phyloP scores from a whole-genome alignment of 1,140 invertebrate genomes.

The Monochamus saltuarius region DNA sequence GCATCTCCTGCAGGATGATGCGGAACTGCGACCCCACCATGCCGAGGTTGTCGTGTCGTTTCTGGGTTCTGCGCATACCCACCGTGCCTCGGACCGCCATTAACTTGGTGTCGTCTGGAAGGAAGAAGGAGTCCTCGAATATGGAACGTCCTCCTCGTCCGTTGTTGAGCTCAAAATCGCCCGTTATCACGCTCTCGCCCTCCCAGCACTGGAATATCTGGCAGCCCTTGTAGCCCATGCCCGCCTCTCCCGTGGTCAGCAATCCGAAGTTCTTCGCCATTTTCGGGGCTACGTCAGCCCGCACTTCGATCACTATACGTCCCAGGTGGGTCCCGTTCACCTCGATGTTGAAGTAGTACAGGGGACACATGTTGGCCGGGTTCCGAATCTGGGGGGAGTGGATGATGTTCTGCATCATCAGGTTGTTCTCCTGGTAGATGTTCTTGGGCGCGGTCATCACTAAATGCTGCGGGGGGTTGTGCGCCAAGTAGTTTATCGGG shows the following conservation, averaged over 20 bases:
- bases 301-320: slow-evolving; percentile 79
- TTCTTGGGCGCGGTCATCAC: slow-evolving; percentile 49
- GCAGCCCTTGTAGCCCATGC: slow-evolving; percentile 77
- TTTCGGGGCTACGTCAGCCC: slow-evolving; percentile 81
- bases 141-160: slow-evolving; percentile 77
- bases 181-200: slow-evolving; percentile 76
- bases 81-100: slow-evolving; percentile 74
- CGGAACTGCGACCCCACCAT: slow-evolving; percentile 84
- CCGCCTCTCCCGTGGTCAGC: slow-evolving; percentile 76
- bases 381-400: slow-evolving; percentile 55
- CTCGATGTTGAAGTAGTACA: slow-evolving; percentile 77
- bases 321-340: slow-evolving; percentile 70
- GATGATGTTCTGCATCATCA: slow-evolving; percentile 47
- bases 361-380: slow-evolving; percentile 61
- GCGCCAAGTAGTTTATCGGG: slow-evolving; percentile 54
- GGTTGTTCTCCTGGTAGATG: slow-evolving; percentile 44
- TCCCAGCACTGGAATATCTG: slow-evolving; percentile 81
- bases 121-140: slow-evolving; percentile 75
- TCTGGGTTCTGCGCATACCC: slow-evolving; percentile 80
- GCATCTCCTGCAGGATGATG: slow-evolving; percentile 77
- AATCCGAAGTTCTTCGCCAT: slow-evolving; percentile 89
- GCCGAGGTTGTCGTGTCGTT: slow-evolving; percentile 75
- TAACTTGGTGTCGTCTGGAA: slow-evolving; percentile 79
- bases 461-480: slow-evolving; percentile 35
- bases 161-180: slow-evolving; percentile 80